Percentiles rank a stretch among this genome's conserved stretches.
Conservation (phyloP, 2,113 vertebrate species). For the Callionymus lyra region DNA sequence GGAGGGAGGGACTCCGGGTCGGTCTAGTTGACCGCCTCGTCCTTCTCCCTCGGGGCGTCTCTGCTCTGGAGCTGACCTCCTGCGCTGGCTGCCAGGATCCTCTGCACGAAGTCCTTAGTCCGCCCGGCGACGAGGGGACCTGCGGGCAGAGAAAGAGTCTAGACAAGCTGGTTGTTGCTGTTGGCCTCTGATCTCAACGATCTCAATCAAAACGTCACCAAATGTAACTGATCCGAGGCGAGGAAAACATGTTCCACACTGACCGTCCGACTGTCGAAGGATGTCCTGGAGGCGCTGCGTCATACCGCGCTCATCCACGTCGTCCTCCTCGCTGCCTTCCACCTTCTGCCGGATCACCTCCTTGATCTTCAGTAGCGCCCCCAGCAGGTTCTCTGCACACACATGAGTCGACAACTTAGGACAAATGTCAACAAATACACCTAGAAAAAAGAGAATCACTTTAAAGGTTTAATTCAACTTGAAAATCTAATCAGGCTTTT, state of each 20-base stretch:
- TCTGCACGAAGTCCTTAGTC: constrained; percentile 69
- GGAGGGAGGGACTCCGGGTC: not conserved
- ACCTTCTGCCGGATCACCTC: constrained; percentile 62
- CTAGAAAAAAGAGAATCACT: too few relatives aligned
- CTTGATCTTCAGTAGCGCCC: constrained; percentile 61
- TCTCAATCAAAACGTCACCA: too few relatives aligned
- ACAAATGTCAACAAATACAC: too few relatives aligned
- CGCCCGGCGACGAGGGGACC: constrained; percentile 65
- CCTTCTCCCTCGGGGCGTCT: constrained; percentile 16
- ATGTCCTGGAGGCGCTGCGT: constrained; percentile 61
- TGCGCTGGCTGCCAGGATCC: constrained; percentile 56
- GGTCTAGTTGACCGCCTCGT: constrained; percentile 28
- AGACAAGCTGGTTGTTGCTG: not conserved
- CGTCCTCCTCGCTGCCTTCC: constrained; percentile 58
- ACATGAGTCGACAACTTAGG: too few relatives aligned
- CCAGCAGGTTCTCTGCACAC: constrained; percentile 55
- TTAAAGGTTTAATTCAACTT: too few relatives aligned
- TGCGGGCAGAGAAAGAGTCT: constrained; percentile 13
- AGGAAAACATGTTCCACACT: too few relatives aligned
- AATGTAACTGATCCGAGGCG: too few relatives aligned
- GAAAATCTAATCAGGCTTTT: too few relatives aligned
- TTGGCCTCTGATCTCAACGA: too few relatives aligned
- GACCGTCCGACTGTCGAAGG: constrained; percentile 61
- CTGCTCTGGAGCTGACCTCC: constrained; percentile 34
- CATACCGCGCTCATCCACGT: constrained; percentile 54